Percentiles rank a stretch among this genome's conserved stretches.
Conservation (phyloP, 2,113 vertebrate species). For the Nettapus auritus region DNA sequence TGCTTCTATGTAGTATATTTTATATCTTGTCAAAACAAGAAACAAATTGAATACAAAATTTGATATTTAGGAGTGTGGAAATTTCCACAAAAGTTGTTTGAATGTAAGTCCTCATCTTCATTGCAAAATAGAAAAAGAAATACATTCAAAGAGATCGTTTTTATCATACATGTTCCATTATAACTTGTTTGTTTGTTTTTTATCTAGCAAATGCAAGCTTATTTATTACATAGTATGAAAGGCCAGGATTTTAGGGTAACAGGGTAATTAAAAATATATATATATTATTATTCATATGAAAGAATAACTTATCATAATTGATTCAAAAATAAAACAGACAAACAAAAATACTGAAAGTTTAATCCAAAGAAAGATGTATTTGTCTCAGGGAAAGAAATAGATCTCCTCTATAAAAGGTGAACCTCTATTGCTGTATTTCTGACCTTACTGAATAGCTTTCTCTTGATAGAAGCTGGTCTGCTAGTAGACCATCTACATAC, state of each 20-base stretch:
- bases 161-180: not conserved
- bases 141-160: too few species aligned
- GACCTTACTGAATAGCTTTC: not conserved
- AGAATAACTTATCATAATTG: not conserved
- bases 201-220: not conserved
- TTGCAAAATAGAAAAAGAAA: not conserved
- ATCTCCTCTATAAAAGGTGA: not conserved
- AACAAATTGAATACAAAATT: not conserved
- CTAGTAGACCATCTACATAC: fast-evolving
- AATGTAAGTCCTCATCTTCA: not conserved
- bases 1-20: not conserved
- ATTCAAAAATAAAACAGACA: not conserved
- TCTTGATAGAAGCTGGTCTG: not conserved
- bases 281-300: not conserved
- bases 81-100: not conserved
- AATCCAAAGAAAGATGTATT: not conserved
- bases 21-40: not conserved
- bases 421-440: not conserved
- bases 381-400: not conserved
- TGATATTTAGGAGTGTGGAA: not conserved
- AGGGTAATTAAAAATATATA: too few species aligned
- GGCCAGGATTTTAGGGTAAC: not conserved
- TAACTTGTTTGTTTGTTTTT: not conserved
- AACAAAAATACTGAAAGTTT: not conserved
- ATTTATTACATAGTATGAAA: not conserved